Base-by-base conservation (phyloP, 2,888 invertebrate genomes). In the Phalera bucephala region DNA sequence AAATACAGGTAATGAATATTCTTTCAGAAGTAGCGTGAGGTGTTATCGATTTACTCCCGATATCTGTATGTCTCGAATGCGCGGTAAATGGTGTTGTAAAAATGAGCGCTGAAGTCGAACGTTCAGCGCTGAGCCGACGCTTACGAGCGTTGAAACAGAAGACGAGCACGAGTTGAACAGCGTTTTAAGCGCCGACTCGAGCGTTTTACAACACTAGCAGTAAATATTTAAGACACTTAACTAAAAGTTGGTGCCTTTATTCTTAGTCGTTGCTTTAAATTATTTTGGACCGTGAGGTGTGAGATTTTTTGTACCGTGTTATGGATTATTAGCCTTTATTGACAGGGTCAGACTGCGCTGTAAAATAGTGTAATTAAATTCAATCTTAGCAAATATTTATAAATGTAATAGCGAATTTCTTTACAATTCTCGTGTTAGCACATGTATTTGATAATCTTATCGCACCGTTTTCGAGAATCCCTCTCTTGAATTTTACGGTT, bases 291-390 rank as follows among this genome's bases (percentile, higher is more conserved):
- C 29, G 41, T 52, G 39, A 45, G 38, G 34, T 50, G 40, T 56
- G 52, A 45, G 39, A 33, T 43, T 21, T 45, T 50, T 50, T 44
- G 61, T 42, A 53, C 45, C 50, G 43, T 60, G 51, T 53, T 60
- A 52, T 60, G 39, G 42, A 54, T 64, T 59, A 60, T 78, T 80
- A 81, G 85, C 86, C 84, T 84, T 86, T 80, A 79, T 83, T 78
- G 74, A 87, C 87, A 87, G 87, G 87, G 87, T 87, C 82, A 64
- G 70, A 79, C 72, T 75, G 76, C 80, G 80, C 74, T 82, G 76
- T 78, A 79, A 72, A 56, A 70, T 79, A 85, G 73, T 75, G 67
- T 80, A 81, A 76, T 76, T 73, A 68, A 80, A 78, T 70, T 73
- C 76, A 79, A 80, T 75, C 70, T 77, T 80, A 84, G 75, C 71